Conservation (phyloP, 2,888 invertebrate species). For the Cheilosia vulpina region DNA sequence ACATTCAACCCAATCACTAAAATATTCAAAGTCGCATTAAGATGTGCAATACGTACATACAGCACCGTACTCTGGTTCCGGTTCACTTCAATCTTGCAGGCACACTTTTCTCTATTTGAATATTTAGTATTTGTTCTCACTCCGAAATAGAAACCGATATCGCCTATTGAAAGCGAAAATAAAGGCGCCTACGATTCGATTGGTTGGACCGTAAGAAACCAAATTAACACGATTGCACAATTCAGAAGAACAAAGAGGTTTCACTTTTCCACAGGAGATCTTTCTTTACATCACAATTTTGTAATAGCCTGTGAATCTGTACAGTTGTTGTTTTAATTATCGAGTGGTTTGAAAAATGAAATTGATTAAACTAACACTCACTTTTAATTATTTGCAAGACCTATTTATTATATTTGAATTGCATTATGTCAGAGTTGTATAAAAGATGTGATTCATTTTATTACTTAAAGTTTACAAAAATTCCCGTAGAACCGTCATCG, state of each 20-base stretch:
- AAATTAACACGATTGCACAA: background rate
- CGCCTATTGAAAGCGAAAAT: too few species aligned
- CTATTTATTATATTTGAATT: too few species aligned
- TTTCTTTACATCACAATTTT: background rate
- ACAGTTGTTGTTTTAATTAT: background rate
- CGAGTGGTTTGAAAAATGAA: background rate
- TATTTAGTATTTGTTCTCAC: too few species aligned
- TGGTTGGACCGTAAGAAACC: too few species aligned
- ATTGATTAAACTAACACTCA: background rate
- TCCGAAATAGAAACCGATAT: too few species aligned
- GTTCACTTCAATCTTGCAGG: too few species aligned
- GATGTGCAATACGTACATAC: too few species aligned
- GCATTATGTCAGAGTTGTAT: background rate
- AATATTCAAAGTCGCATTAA: too few species aligned
- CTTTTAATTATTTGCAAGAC: background rate
- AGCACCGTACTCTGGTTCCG: too few species aligned
- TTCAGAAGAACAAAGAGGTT: background rate
- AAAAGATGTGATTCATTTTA: background rate
- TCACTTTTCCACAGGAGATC: constrained; percentile 5
- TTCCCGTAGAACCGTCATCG: constrained; percentile 10
- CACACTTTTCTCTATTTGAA: too few species aligned
- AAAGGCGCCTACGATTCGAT: too few species aligned
- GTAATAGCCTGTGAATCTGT: background rate
- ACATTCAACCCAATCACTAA: too few species aligned
- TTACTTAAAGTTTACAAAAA: background rate